A percentile compares a stretch with the other conserved stretches of the same genome.
Evolutionary conservation across 2,113 vertebrate genomes (phyloP).

Genomic region (Callocephalon fimbriatum): DNA sequence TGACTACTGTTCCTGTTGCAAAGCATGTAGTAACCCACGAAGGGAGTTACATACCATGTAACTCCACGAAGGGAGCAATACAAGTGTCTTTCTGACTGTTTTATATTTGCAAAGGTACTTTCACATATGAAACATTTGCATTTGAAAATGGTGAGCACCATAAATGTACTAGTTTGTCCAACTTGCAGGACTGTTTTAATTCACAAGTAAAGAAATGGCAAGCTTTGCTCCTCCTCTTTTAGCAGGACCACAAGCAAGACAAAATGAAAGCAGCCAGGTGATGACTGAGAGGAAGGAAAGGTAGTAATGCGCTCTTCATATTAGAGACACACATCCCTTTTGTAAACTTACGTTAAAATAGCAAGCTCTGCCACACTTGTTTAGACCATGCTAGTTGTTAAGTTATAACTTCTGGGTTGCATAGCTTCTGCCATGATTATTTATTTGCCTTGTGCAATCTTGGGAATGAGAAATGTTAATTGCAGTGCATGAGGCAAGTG

Average conservation of each 20-base stretch:
- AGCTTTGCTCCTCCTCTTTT: not conserved
- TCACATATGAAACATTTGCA: not conserved
- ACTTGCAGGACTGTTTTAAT: not conserved
- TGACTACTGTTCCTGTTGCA: not conserved
- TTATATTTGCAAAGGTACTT: not conserved
- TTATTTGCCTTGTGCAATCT: not conserved
- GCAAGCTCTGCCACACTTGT: not conserved
- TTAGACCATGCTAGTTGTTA: not conserved
- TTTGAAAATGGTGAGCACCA: not conserved
- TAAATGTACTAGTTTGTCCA: not conserved
- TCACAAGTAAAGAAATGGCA: not conserved
- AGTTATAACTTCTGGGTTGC: not conserved
- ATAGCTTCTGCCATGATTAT: not conserved
- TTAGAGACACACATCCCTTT: not conserved
- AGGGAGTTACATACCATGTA: too few relatives aligned
- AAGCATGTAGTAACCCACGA: not conserved
- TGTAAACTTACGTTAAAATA: not conserved
- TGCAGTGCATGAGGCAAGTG: not conserved
- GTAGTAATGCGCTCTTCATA: not conserved
- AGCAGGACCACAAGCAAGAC: not conserved
- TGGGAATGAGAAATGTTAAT: not conserved
- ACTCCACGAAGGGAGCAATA: not conserved
- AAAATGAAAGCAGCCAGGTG: not conserved
- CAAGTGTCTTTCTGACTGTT: not conserved
- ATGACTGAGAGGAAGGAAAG: not conserved